These are phyloP conservation scores for Climacteris rufus DNA, from an alignment of 2,113 vertebrate genomes.

Conservation along the genomic window DNA sequence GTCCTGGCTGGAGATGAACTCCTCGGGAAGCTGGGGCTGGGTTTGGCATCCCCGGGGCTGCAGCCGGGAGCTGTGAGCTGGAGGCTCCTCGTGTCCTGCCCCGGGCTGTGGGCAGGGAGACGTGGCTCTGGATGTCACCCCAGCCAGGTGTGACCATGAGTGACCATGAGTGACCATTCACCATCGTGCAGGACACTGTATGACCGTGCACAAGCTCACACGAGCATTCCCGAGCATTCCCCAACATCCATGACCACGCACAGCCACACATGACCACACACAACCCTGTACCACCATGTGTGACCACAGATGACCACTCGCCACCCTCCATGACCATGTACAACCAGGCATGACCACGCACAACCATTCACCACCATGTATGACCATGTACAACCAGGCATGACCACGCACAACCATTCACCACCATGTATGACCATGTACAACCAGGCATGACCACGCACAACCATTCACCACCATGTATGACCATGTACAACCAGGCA, in stretches of 20 bases:
- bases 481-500: neutral
- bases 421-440: neutral
- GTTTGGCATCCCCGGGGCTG: neutral
- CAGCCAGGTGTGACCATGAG: neutral
- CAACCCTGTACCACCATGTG: accelerated
- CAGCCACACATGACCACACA: neutral
- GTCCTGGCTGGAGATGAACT: neutral
- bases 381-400: neutral
- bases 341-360: accelerated
- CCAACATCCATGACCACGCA: neutral
- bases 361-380: neutral
- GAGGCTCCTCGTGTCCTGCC: accelerated
- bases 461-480: neutral
- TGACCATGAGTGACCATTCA: too few species aligned
- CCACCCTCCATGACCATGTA: neutral
- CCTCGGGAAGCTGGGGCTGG: neutral
- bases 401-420: too few species aligned
- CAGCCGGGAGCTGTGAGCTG: neutral
- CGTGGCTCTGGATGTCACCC: neutral
- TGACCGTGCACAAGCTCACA: too few species aligned
- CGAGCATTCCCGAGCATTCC: too few species aligned
- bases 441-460: too few species aligned
- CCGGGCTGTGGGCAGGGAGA: neutral
- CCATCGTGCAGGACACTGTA: too few species aligned
- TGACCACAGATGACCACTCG: neutral